Evolutionary conservation across 2,113 vertebrate genomes (phyloP), one percentile per base, ranked within the genome.

Genomic region (Picathartes gymnocephalus): DNA sequence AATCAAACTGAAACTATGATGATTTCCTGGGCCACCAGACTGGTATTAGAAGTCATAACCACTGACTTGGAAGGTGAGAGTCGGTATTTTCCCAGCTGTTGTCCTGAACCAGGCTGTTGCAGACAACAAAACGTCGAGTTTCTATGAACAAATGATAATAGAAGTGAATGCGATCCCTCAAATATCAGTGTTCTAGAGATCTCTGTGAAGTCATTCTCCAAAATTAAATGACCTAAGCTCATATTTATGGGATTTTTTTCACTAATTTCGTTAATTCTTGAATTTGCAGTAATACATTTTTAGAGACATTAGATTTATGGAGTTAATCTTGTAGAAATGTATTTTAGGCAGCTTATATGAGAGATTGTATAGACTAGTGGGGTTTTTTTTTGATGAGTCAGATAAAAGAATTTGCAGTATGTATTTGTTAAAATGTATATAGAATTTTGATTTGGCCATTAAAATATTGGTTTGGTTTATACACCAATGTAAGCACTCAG

Each of bases 401-500:
- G 30, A 30, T 40, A 57, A 91, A 58, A 77, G 17, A 11, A 61
- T 42, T 66, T 62, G 9, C 20, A 45, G 6, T n/a, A 11, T 28
- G 0, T 14, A 6, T 68, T 6, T 72, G 8, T 69, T 85, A 69
- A 48, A 72, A 70, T 33, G 21, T 69, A 35, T 3, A 6, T 2
- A 56, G 31, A 58, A n/a, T 78, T 94, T 74, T 95, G 28, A 39
- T 90, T 92, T 85, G 61, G 18, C 8, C 11, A 11, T 58, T 58
- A 30, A 87, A 81, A 71, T 33, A 14, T 2, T 62, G 33, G 5
- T 33, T 72, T 88, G 17, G 24, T 71, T 86, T 82, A 51, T 50
- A 76, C 4, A n/a, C 6, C 28, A 37, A 0, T 19, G 4, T 60
- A 54, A 57, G 14, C 1, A 0, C 23, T 57, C 35, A 45, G 9